phyloP scores from a whole-genome alignment of 1,140 invertebrate genomes.

The Rhagoletis pomonella region DNA sequence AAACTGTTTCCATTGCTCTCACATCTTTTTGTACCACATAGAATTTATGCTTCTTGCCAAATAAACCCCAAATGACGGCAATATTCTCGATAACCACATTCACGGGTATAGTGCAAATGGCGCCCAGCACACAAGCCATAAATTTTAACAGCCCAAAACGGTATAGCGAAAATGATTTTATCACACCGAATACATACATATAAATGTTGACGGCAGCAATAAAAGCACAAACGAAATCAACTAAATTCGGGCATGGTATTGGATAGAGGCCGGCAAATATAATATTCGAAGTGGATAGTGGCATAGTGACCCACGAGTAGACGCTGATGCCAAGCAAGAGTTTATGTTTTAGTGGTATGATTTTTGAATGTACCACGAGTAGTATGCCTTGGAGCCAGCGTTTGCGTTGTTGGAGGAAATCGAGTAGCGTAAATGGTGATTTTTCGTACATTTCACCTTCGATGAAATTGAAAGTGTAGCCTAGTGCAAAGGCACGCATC shows the following conservation, averaged over 20 bases:
- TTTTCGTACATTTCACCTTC: conserved; percentile 99
- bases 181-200: conserved; percentile 96
- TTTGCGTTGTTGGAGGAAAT: conserved; percentile 96
- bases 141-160: conserved; percentile 88
- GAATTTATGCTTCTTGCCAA: conserved; percentile 95
- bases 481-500: conserved; percentile 91
- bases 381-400: conserved; percentile 98
- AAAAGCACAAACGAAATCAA: conserved; percentile 92
- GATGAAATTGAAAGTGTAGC: conserved; percentile 93
- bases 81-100: conserved; percentile 95
- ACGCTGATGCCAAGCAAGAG: conserved; percentile 90
- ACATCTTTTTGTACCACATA: conserved; percentile 95
- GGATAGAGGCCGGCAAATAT: conserved; percentile 89
- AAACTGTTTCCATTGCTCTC: conserved; percentile 73
- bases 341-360: conserved; percentile 89
- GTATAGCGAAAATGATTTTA: conserved; percentile 94
- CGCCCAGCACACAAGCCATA: conserved; percentile 86
- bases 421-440: conserved; percentile 94
- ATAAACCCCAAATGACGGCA: conserved; percentile 93
- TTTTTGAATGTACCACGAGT: conserved; percentile 92
- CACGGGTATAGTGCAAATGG: conserved; percentile 91
- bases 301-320: conserved; percentile 97
- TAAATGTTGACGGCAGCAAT: conserved; percentile 94
- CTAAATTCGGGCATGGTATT: conserved; percentile 87
- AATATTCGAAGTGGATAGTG: conserved; percentile 92